phyloP scores from a whole-genome alignment of 2,113 vertebrate genomes.

The Pagrus major region DNA sequence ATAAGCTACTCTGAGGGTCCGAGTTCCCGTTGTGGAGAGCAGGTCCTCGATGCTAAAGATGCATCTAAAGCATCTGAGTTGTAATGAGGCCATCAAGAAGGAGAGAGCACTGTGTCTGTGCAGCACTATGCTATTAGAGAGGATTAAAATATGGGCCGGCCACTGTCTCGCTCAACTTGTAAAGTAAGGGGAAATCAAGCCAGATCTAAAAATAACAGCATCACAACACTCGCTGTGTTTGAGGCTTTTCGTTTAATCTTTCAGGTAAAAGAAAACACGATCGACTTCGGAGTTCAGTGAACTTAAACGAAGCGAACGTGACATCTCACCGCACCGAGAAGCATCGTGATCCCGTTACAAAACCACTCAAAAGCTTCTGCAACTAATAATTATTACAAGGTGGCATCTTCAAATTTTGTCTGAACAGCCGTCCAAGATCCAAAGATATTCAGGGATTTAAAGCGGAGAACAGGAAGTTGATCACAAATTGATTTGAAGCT shows the following conservation, averaged over 20 bases:
- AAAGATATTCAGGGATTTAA: neutral
- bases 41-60: too few relatives aligned
- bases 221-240: neutral
- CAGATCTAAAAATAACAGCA: neutral
- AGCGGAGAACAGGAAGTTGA: neutral
- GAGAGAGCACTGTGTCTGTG: neutral
- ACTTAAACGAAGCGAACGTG: neutral
- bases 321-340: neutral
- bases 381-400: neutral
- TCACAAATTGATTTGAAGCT: neutral
- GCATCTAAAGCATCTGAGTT: too few relatives aligned
- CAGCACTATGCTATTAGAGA: neutral
- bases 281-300: neutral
- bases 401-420: neutral
- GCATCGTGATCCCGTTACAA: neutral
- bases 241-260: neutral
- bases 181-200: neutral
- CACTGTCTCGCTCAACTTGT: neutral
- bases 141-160: neutral
- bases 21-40: neutral
- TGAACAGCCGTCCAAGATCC: neutral
- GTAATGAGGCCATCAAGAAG: neutral
- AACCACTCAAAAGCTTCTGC: neutral
- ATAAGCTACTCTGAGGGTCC: neutral
- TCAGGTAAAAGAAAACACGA: neutral